phyloP scores from a whole-genome alignment of 1,140 invertebrate genomes.

The Calliphora vicina region DNA sequence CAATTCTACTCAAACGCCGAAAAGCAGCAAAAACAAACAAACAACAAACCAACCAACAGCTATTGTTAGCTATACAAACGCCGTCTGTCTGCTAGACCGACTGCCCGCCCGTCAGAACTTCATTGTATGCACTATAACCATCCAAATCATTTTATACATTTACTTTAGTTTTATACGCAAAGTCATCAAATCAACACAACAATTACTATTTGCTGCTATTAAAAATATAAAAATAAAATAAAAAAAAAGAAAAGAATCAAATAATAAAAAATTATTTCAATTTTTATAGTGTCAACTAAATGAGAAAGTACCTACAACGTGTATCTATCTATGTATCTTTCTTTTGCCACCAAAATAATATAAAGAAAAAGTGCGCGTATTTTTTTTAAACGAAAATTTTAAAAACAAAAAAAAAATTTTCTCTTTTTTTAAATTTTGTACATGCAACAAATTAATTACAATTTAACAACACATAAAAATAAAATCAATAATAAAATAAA shows the following conservation, averaged over 20 bases:
- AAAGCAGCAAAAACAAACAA: neutral
- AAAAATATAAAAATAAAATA: slow-evolving; percentile 17
- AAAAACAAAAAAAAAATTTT: neutral
- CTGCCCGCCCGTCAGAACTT: neutral
- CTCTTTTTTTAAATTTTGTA: neutral
- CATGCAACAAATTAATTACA: neutral
- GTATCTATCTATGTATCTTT: too few relatives aligned
- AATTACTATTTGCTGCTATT: slow-evolving; percentile 25
- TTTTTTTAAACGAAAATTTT: neutral
- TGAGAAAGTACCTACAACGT: neutral
- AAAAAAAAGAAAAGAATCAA: slow-evolving; percentile 3
- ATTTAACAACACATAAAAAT: neutral
- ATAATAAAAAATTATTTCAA: neutral
- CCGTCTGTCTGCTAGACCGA: neutral
- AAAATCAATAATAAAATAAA: neutral
- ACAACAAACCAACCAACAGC: neutral
- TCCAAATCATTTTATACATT: slow-evolving; percentile 19
- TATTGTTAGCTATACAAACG: neutral
- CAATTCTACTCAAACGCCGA: neutral
- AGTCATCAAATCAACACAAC: slow-evolving; percentile 31
- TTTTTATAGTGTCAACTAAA: slow-evolving; percentile 14
- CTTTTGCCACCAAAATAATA: neutral
- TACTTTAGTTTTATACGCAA: slow-evolving; percentile 12
- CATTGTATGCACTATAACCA: neutral
- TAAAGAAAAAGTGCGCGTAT: slow-evolving; percentile 3